Evolutionary conservation across 2,797 vertebrate genomes (phyloP).

Genomic region (Erithacus rubecula): DNA sequence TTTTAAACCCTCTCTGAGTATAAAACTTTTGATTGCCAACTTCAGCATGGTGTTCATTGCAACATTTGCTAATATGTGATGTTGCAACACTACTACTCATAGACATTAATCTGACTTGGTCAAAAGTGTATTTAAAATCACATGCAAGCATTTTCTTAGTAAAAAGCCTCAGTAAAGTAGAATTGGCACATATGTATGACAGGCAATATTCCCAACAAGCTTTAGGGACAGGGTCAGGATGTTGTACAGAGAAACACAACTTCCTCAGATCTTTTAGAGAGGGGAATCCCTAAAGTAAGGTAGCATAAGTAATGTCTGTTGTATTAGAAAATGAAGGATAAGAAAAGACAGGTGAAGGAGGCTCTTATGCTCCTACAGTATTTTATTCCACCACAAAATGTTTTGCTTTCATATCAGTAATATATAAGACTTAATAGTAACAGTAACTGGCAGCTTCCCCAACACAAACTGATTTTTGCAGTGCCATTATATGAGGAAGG

Average conservation of each 20-base stretch:
- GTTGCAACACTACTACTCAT: not conserved
- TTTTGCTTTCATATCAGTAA: not conserved
- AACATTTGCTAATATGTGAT: not conserved
- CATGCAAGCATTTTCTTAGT: not conserved
- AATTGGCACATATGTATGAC: not conserved
- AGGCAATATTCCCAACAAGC: not conserved
- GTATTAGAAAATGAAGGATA: not conserved
- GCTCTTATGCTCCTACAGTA: not conserved
- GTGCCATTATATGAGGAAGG: not conserved
- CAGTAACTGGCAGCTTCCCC: not conserved
- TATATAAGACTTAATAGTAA: not conserved
- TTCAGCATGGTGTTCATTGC: not conserved
- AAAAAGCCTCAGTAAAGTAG: not conserved
- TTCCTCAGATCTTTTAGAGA: not conserved
- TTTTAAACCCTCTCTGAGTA: not conserved
- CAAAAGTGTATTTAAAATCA: not conserved
- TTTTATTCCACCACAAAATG: not conserved
- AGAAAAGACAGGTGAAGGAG: not conserved
- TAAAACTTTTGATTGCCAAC: not conserved
- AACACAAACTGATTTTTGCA: not conserved
- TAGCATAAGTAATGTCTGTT: not conserved
- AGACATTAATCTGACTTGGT: not conserved
- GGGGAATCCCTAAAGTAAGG: not conserved
- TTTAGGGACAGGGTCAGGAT: not conserved
- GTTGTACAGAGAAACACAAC: not conserved